phyloP scores from a whole-genome alignment of 1,140 invertebrate genomes.

The Brachionus calyciflorus region DNA sequence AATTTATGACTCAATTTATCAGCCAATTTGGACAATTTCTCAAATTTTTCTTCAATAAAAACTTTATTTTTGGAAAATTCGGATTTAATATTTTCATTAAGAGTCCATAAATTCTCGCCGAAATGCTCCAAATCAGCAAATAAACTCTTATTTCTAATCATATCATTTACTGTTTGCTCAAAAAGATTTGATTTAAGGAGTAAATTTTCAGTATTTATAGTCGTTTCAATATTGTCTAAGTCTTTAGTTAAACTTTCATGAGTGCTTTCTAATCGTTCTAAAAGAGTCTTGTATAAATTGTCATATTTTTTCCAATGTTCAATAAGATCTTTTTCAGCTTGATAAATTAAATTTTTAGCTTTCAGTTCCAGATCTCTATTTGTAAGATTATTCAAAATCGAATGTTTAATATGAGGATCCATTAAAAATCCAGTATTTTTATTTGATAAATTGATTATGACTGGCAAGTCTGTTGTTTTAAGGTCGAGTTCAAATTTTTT shows the following conservation, averaged over 20 bases:
- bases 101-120: background rate
- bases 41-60: background rate
- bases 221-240: background rate
- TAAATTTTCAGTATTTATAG: background rate
- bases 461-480: background rate
- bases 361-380: background rate
- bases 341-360: background rate
- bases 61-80: background rate
- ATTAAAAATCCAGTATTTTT: background rate
- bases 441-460: background rate
- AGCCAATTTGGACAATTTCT: background rate
- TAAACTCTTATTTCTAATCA: background rate
- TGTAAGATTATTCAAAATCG: background rate
- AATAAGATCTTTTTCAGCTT: constrained; percentile 6
- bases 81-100: background rate
- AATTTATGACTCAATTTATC: background rate
- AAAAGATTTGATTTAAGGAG: background rate
- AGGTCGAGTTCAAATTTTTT: constrained; percentile 19
- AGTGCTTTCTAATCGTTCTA: background rate
- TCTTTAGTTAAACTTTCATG: background rate
- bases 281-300: background rate
- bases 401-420: background rate
- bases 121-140: background rate
- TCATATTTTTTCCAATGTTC: constrained; percentile 22
- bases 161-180: background rate